phyloP scores from a whole-genome alignment of 1,140 invertebrate genomes.

The Notospermus geniculatus region DNA sequence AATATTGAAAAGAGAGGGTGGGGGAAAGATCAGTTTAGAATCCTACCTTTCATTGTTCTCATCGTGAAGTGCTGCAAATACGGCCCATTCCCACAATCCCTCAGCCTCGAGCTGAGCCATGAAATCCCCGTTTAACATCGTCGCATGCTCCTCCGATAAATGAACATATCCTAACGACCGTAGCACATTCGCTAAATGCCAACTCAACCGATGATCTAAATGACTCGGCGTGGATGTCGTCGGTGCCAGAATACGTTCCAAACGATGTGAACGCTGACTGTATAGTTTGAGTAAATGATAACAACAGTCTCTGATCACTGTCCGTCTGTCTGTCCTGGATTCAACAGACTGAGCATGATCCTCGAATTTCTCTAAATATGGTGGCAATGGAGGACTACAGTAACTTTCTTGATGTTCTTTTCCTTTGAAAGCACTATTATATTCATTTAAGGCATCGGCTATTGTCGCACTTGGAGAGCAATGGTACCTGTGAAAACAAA shows the following conservation, averaged over 20 bases:
- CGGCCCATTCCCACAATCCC: conserved; percentile 83
- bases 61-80: conserved; percentile 84
- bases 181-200: conserved; percentile 70
- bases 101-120: conserved; percentile 79
- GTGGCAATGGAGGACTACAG: conserved; percentile 60
- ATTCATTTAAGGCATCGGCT: conserved; percentile 67
- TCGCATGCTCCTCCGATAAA: conserved; percentile 61
- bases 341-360: background rate
- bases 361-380: conserved; percentile 54
- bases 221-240: conserved; percentile 74
- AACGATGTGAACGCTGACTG: conserved; percentile 59
- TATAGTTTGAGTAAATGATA: conserved; percentile 82
- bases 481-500: conserved; percentile 61
- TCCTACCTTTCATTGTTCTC: conserved; percentile 61
- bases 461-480: conserved; percentile 67
- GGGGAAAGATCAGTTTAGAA: too few species aligned
- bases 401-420: conserved; percentile 50
- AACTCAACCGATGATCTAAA: conserved; percentile 77
- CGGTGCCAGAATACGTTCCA: conserved; percentile 74
- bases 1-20: too few species aligned
- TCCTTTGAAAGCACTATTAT: conserved; percentile 65
- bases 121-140: conserved; percentile 69
- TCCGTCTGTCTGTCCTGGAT: conserved; percentile 17
- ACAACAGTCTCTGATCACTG: conserved; percentile 65
- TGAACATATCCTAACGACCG: conserved; percentile 70